A percentile compares a stretch with the other conserved stretches of the same genome.
These are phyloP conservation scores for Ondatra zibethicus DNA, from an alignment of 2,113 vertebrate species.

Conservation along the genomic window DNA sequence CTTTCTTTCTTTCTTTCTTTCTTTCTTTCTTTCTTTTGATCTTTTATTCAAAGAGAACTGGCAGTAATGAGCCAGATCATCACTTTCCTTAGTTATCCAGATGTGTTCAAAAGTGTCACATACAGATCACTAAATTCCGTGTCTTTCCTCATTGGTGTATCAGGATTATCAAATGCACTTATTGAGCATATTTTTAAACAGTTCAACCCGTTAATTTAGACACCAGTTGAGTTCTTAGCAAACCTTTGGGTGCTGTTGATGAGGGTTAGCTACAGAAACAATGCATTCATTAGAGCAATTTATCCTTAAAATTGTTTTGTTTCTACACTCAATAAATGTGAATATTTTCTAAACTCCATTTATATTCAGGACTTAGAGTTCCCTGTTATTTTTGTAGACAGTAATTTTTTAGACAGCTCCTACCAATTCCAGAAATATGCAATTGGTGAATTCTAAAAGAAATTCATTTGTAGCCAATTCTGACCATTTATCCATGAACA, in stretches of 20 bases:
- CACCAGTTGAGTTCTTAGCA: not conserved
- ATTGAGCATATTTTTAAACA: not conserved
- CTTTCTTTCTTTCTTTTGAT: not conserved
- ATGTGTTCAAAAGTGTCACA: not conserved
- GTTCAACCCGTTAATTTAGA: not conserved
- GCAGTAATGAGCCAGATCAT: not conserved
- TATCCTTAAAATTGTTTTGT: not conserved
- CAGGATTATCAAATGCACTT: not conserved
- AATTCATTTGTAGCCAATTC: not conserved
- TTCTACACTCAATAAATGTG: not conserved
- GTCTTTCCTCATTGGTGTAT: not conserved
- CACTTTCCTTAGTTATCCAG: not conserved
- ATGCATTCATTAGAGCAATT: not conserved
- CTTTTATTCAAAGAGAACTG: not conserved
- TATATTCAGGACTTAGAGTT: not conserved
- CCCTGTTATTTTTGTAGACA: not conserved
- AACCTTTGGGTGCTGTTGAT: not conserved
- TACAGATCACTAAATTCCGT: not conserved
- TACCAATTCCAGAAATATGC: not conserved
- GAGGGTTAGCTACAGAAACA: not conserved
- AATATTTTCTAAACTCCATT: constrained; percentile 8
- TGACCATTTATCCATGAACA: not conserved
- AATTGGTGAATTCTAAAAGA: not conserved
- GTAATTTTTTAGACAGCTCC: not conserved
- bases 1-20: no score